phyloP scores from a whole-genome alignment of 2,888 invertebrate species.

The Drosophila yooni region DNA sequence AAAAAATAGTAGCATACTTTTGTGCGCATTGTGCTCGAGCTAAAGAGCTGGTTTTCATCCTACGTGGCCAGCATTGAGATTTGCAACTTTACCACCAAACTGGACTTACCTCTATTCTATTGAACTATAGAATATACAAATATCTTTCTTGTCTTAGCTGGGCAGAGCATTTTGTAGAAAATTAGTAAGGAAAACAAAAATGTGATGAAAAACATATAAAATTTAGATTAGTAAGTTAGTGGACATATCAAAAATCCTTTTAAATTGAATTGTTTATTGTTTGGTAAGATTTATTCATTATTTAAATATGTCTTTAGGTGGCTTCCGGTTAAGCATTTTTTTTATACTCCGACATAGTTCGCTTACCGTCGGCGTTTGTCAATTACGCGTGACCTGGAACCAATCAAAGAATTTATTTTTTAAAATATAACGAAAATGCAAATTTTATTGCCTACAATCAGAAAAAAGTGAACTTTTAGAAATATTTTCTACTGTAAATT shows the following conservation, averaged over 20 bases:
- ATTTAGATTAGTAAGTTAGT: background rate
- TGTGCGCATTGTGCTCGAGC: constrained; percentile 1
- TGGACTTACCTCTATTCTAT: background rate
- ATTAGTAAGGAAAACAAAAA: background rate
- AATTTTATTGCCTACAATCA: too few relatives aligned
- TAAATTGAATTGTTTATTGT: background rate
- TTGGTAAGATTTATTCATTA: background rate
- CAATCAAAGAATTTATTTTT: too few relatives aligned
- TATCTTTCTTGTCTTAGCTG: background rate
- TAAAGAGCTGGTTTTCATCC: background rate
- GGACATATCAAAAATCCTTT: background rate
- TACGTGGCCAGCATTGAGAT: background rate
- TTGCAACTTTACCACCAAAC: background rate
- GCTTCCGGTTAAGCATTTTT: background rate
- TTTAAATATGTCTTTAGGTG: background rate
- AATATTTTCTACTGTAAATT: too few relatives aligned
- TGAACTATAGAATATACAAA: background rate
- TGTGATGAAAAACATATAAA: background rate
- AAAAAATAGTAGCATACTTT: constrained; percentile 28
- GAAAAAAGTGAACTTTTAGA: too few relatives aligned
- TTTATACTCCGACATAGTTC: too few relatives aligned
- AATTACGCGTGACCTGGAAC: too few relatives aligned
- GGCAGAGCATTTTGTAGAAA: background rate
- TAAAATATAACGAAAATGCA: too few relatives aligned
- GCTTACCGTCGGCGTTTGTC: too few relatives aligned